Base-by-base conservation (phyloP, 2,888 invertebrate species). In the Xestia ashworthii region DNA sequence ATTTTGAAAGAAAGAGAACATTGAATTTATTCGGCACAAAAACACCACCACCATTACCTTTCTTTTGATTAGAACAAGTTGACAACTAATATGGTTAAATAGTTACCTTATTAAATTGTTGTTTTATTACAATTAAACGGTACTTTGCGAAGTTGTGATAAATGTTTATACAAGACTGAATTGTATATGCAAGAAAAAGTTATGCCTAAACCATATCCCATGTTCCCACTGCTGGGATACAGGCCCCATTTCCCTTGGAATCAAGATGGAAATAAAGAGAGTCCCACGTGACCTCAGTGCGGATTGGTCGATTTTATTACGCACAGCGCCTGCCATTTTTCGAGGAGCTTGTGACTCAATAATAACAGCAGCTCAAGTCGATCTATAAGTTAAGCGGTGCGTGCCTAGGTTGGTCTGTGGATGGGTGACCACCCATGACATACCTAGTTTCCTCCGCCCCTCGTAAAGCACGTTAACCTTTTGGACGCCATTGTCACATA, bases 131-230 rank as follows among this genome's bases (percentile, higher is more conserved):
- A 70, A 74, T 72, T 16, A 62, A 58, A 64, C 5, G 44, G 73
- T 74, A 71, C 68, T 86, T 78, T 48, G 64, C 19, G 76, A 55
- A 70, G 62, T 80, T 84, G 87, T 86, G 86, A 86, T 86, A 84
- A 76, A 71, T 65, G 8, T 41, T 22, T 48, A 62, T 38, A 32
- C 4, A 19, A 44, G 32, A 83, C 55, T 64, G 0, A 16, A n/a
- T 58, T 69, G 70, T 71, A 12, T 75, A 58, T 50, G 64, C 67
- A 75, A 78, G 85, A 58, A 73, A 60, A 60, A 32, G 16, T 32
- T 60, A 60, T 16, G 25, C 25, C 14, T 14, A 25, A 11, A 0
- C 12, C n/a, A n/a, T n/a, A n/a, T n/a, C 11, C 3, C 3, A n/a
- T 55, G 22, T 55, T n/a, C 6, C n/a, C 53, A 55, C n/a, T n/a